Base-by-base conservation (phyloP, 2,113 vertebrate genomes). In the Balaeniceps rex region DNA sequence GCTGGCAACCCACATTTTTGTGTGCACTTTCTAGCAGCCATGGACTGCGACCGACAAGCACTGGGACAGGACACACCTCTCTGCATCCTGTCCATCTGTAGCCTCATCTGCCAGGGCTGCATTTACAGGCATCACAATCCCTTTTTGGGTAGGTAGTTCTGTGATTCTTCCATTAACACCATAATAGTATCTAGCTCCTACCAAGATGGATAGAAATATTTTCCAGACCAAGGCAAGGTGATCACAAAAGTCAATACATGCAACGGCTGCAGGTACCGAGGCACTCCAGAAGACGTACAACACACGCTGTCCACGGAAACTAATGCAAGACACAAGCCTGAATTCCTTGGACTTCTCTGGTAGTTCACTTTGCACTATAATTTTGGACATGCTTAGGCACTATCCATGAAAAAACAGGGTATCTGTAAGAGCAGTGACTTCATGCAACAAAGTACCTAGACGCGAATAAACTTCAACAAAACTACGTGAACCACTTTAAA, bases 101-200 rank as follows among this genome's bases (percentile, higher is more conserved):
- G 55, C 61, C 25, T 23, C 34, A 3, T 5, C 51, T 2, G 58
- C n/a, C 72, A 12, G 34, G 2, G 54, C n/a, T 24, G 38, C 44
- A 2, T 6, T 14, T 4, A 2, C 2, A 9, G 28, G 66, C 22
- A 29, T 3, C 33, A 1, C 19, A 4, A 6, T 4, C 60, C 49
- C 25, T 14, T 22, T 19, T 8, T 2, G 49, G 38, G 42, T 1
- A 15, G 33, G 44, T 4, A 8, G 29, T 9, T 17, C 58, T 12
- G 17, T 7, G 34, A 4, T 12, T 33, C 63, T 11, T 85, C 58
- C 40, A 12, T 3, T 12, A 51, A 4, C 49, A 14, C 31, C 74
- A 22, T 29, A 6, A 4, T 0, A 12, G 21, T 2, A 18, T 2
- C 31, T 4, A 19, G 40, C 23, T 72, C 69, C 87, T 5, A 7